Conservation (phyloP, 2,113 vertebrate genomes). For the Andinoacara biseriatus region DNA sequence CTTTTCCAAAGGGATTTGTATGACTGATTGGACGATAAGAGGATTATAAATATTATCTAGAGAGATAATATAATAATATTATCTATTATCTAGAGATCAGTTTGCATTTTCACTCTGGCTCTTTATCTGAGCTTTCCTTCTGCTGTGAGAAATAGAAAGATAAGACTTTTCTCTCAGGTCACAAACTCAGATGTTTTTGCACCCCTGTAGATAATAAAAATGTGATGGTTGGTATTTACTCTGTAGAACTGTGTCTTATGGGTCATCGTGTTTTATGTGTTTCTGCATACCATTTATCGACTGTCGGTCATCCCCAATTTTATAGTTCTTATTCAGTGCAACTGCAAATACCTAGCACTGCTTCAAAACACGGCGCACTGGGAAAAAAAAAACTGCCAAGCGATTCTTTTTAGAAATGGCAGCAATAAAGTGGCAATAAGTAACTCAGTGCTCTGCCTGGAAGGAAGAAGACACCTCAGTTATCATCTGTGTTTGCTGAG, state of each 20-base stretch:
- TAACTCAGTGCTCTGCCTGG: constrained; percentile 23
- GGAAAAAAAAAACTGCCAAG: background rate
- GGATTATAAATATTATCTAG: background rate
- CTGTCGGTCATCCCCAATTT: background rate
- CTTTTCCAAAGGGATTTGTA: constrained; percentile 1
- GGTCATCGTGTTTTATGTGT: background rate
- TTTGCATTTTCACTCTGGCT: constrained; percentile 13
- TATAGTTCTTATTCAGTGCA: background rate
- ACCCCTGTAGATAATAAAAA: background rate
- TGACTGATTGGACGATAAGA: constrained; percentile 6
- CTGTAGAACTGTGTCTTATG: background rate
- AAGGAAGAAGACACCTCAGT: constrained; percentile 1
- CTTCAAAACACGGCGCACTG: background rate
- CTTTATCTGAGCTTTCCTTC: constrained; percentile 4
- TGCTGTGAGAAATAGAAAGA: constrained; percentile 9
- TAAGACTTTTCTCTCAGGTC: background rate
- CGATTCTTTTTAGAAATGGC: background rate
- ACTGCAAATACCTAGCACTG: background rate
- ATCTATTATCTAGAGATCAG: constrained; percentile 8
- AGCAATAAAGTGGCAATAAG: constrained; percentile 33
- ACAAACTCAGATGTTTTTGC: background rate
- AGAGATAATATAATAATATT: too few relatives aligned
- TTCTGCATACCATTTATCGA: background rate
- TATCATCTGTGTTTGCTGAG: constrained; percentile 8
- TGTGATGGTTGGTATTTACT: background rate